Conservation (phyloP, 1,140 invertebrate genomes). For the Musca domestica region DNA sequence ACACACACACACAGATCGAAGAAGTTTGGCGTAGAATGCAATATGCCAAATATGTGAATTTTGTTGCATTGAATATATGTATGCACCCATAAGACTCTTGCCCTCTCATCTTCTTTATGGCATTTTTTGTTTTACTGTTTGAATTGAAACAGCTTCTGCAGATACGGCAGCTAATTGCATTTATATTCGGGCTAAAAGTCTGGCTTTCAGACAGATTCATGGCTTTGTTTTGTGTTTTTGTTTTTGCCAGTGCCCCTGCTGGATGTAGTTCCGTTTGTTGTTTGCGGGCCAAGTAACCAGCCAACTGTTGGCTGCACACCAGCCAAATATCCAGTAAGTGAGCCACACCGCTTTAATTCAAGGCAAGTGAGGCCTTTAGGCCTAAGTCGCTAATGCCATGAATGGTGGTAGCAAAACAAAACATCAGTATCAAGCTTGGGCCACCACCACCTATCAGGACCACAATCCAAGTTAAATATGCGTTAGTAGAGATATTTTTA, state of each 20-base stretch:
- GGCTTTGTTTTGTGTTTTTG: background rate
- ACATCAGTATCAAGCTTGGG: background rate
- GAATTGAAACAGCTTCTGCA: conserved; percentile 46
- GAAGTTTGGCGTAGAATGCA: too few relatives aligned
- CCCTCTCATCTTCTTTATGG: background rate
- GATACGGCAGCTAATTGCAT: conserved; percentile 44
- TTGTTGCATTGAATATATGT: too few relatives aligned
- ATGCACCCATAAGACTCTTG: too few relatives aligned
- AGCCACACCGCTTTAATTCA: background rate
- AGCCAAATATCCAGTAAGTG: background rate
- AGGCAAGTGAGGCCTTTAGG: conserved; percentile 3
- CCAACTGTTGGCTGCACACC: background rate
- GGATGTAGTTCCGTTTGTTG: background rate
- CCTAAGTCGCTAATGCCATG: background rate
- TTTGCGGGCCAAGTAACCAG: background rate
- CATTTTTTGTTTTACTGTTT: conserved; percentile 15
- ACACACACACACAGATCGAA: too few relatives aligned
- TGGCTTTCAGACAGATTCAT: conserved; percentile 11
- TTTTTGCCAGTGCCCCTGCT: background rate
- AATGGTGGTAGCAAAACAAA: conserved; percentile 5
- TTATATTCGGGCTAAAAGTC: conserved; percentile 18
- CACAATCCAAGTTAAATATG: background rate
- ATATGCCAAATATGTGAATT: too few relatives aligned
- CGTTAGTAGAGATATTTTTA: conserved; percentile 9
- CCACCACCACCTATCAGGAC: too few relatives aligned